Evolutionary conservation across 2,888 invertebrate species (phyloP).

Genomic region (Microctonus aethiopoides): DNA sequence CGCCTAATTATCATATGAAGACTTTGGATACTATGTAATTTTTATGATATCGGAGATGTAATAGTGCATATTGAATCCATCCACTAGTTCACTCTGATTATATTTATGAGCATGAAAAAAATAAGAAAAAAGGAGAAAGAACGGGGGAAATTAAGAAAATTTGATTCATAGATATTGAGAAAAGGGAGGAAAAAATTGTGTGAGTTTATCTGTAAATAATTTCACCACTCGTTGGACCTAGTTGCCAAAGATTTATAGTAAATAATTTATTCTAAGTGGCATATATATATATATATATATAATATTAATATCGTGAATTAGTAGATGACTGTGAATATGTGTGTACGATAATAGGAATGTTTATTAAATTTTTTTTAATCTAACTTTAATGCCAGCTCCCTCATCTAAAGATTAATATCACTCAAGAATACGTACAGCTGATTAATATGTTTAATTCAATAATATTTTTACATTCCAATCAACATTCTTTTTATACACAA

Average conservation of each 20-base stretch:
- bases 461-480: not conserved
- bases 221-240: constrained; percentile 52
- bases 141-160: constrained; percentile 28
- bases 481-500: not conserved
- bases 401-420: not conserved
- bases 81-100: constrained; percentile 44
- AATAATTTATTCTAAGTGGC: constrained; percentile 3
- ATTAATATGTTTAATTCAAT: not conserved
- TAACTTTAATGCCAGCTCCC: constrained; percentile 21
- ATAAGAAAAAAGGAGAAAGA: constrained; percentile 4
- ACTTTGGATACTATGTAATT: not conserved
- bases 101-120: constrained; percentile 15
- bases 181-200: constrained; percentile 30
- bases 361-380: constrained; percentile 22
- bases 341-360: constrained; percentile 31
- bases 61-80: constrained; percentile 33
- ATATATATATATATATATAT: no score
- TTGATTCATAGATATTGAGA: constrained; percentile 37
- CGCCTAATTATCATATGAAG: no score
- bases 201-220: constrained; percentile 50
- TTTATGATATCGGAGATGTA: constrained; percentile 1
- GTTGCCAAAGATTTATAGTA: constrained; percentile 56
- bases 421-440: not conserved
- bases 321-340: constrained; percentile 33
- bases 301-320: constrained; percentile 37